Base-by-base conservation (phyloP, 2,888 invertebrate genomes). In the Dynastes tityus region DNA sequence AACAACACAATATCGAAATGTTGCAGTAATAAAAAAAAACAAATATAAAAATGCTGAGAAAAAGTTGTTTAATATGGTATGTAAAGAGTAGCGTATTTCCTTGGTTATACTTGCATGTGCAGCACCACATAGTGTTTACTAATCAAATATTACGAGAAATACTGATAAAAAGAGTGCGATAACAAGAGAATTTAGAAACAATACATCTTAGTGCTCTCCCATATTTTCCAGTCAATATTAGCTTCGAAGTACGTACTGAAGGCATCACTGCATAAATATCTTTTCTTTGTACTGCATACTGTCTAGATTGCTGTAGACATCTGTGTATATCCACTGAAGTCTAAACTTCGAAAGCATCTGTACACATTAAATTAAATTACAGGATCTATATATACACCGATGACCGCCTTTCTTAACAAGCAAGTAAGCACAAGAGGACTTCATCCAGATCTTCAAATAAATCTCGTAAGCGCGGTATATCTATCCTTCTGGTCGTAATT, bases 281-380 rank as follows among this genome's bases (percentile, higher is more conserved):
- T 16, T n/a, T 9, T 51, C 11, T 51, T 4, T 55, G 13, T n/a
- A 55, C 16, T 16, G 16, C 6, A 5, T 45, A 55, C 2, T n/a
- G 4, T 6, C 0, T 55, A 55, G n/a, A 22, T 3, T 22, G 8
- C 5, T 55, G 16, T 9, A 16, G 16, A 55, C 22, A 55, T 16
- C 55, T 55, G 16, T 2, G 22, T 8, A 55, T 55, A 55, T 22
- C 13, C 16, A 16, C 55, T 45, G 55, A 16, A 16, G 55, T 16
- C 16, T 22, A n/a, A 29, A 63, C 13, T 63, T 63, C 29, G 29
- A 63, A 63, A 63, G 29, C 13, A 68, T 68, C 27, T 2, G 27
- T 2, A 16, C 51, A 37, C 49, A 27, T 27, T 68, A 45, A 67
- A 68, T 68, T 68, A 67, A 67, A 68, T 68, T 68, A 22, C 51